Evolutionary conservation across 1,140 invertebrate species (phyloP).

Genomic region (Triops cancriformis): DNA sequence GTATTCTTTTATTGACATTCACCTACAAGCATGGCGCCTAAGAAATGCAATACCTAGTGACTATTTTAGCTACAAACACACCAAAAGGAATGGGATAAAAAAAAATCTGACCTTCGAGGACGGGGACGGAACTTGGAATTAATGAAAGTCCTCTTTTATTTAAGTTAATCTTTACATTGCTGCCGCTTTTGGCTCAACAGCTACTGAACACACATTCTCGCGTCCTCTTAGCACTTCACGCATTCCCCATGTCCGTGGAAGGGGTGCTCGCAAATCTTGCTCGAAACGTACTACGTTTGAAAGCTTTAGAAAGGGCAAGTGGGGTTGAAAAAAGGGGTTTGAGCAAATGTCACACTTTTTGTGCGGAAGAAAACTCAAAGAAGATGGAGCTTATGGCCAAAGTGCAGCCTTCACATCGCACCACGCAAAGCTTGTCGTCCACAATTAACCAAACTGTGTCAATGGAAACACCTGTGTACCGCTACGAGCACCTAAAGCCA

Average conservation of each 20-base stretch:
- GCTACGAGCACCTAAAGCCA: not conserved
- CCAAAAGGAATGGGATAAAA: not conserved
- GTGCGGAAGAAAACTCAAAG: not conserved
- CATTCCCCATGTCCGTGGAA: no score
- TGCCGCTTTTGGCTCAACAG: no score
- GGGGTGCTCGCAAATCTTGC: no score
- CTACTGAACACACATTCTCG: no score
- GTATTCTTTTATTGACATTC: not conserved
- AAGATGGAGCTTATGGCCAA: not conserved
- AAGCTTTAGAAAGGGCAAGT: no score
- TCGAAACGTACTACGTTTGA: no score
- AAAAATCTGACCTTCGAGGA: not conserved
- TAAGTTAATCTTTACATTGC: no score
- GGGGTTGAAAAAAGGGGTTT: no score
- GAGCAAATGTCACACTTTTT: not conserved
- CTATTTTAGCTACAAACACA: not conserved
- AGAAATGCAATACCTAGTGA: not conserved
- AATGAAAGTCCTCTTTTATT: no score
- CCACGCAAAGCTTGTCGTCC: not conserved
- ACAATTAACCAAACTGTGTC: not conserved
- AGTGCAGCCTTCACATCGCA: not conserved
- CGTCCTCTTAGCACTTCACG: no score
- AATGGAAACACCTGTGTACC: not conserved
- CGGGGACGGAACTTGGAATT: not conserved
- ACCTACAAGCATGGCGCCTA: not conserved